Conservation (phyloP, 2,113 vertebrate genomes). For the Alethe diademata region DNA sequence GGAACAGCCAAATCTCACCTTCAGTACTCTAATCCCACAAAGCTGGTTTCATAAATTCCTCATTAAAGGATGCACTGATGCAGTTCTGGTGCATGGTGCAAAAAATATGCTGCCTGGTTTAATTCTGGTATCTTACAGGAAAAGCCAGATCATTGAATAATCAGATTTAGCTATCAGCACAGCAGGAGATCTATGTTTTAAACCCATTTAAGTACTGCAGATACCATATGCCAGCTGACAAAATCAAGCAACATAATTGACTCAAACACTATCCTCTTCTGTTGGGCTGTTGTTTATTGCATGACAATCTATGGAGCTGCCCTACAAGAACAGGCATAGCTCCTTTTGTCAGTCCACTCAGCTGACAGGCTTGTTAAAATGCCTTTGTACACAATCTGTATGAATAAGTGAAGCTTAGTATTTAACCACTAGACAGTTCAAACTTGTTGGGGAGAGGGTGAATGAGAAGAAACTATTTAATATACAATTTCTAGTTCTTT, state of each 20-base stretch:
- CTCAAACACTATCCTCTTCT: conserved; percentile 52
- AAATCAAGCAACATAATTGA: conserved; percentile 61
- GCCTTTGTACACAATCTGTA: not conserved
- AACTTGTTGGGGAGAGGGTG: not conserved
- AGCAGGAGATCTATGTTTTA: conserved; percentile 65
- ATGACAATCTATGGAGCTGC: not conserved
- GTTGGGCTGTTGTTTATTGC: not conserved
- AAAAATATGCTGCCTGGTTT: conserved; percentile 56
- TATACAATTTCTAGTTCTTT: not conserved
- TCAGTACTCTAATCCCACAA: conserved; percentile 12
- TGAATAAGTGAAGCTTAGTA: not conserved
- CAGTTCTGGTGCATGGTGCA: not conserved
- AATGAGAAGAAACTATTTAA: not conserved
- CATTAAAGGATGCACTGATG: conserved; percentile 30
- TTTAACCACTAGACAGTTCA: not conserved
- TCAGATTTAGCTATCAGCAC: conserved; percentile 70
- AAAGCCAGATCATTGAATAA: conserved; percentile 71
- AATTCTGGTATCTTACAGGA: conserved; percentile 61
- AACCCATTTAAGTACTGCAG: conserved; percentile 62
- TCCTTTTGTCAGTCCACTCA: not conserved
- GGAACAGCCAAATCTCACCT: conserved; percentile 8
- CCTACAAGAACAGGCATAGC: not conserved
- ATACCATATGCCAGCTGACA: conserved; percentile 70
- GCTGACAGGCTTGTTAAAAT: not conserved
- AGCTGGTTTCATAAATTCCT: conserved; percentile 44